Base-by-base conservation (phyloP, 2,797 vertebrate genomes). In the Clarias pachynema region DNA sequence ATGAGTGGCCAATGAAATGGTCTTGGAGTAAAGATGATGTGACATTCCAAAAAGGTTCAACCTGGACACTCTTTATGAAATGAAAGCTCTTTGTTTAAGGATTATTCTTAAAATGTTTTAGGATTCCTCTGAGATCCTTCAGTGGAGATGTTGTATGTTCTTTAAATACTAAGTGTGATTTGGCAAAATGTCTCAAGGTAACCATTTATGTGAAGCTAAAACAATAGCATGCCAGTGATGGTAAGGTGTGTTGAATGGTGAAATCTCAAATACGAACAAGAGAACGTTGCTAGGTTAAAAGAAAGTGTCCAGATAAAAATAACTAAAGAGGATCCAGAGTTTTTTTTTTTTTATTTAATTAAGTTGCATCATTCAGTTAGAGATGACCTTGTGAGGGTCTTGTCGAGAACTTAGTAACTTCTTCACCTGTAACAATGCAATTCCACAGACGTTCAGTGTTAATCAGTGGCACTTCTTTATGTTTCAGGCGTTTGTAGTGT, bases 401-500 rank as follows among this genome's bases (percentile, higher is more conserved):
- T 29, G 44, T 20, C 29, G 26, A 70, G 63, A 73, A n/a, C 5
- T 8, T 18, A 1, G 14, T 26, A 40, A 40, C 37, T 40, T 73
- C 69, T n/a, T 72, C 40, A 72, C 22, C n/a, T 37, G 34, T 40
- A n/a, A 44, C 16, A 26, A 22, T 57, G 73, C 26, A 24, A 1
- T 12, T 5, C 34, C 2, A 18, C 9, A 4, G 18, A 79, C 0
- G 24, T 34, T 34, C 40, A 57, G 31, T 60, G 3, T 14, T 74
- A 8, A 62, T 44, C 24, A 18, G 62, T 7, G 9, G 22, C 15
- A 53, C 15, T 74, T 5, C 14, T 78, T 18, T 70, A 5, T 34
- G 15, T 83, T 87, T 44, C 86, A 95, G 93, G 94, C 93, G 1
- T 93, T 84, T 79, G 85, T 90, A 73, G 91, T 95, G 56, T 89